Base-by-base conservation (phyloP, 2,888 invertebrate species). In the Amphipoea oculea region DNA sequence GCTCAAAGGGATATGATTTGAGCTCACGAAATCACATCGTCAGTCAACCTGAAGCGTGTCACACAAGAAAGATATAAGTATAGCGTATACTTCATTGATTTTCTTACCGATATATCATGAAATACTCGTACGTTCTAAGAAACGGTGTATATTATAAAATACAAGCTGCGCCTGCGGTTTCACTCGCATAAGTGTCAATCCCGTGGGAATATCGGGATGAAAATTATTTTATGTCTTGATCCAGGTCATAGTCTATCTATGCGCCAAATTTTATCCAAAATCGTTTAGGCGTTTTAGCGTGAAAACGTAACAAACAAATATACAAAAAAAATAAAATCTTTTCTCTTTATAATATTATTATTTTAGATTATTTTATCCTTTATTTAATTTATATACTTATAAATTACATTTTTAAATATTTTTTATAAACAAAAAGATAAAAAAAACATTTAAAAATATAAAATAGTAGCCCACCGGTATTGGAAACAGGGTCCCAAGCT, bases 11-110 rank as follows among this genome's bases (percentile, higher is more conserved):
- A 79, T 62, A 67, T 80, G 36, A 54, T 80, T 84, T 80, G 71
- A 71, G 60, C 85, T 84, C 29, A 79, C 17, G 5, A 84, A 84
- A 84, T 84, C 70, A 62, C 84, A 70, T 79, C 70, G 45, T 62
- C 60, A 71, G 51, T 67, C 84, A 81, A 78, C 70, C 36, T 66
- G 45, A 45, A n/a, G 23, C 29, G 17, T 48, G 68, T 78, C 40
- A 40, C 68, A 60, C n/a, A 29, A n/a, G 12, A 68, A n/a, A 70
- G 36, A 23, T 36, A 42, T 3, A 51, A 11, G n/a, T 54, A 66
- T 11, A 36, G 23, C n/a, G 12, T 48, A 54, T 36, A 20, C 60
- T 48, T 80, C 54, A 84, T 71, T 54, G 81, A 84, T 81, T 80
- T 54, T 71, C 45, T 11, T 48, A 45, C 60, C 60, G 71, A 54